These are phyloP conservation scores for Kryptolebias marmoratus DNA, from an alignment of 2,113 vertebrate species.

Conservation along the genomic window DNA sequence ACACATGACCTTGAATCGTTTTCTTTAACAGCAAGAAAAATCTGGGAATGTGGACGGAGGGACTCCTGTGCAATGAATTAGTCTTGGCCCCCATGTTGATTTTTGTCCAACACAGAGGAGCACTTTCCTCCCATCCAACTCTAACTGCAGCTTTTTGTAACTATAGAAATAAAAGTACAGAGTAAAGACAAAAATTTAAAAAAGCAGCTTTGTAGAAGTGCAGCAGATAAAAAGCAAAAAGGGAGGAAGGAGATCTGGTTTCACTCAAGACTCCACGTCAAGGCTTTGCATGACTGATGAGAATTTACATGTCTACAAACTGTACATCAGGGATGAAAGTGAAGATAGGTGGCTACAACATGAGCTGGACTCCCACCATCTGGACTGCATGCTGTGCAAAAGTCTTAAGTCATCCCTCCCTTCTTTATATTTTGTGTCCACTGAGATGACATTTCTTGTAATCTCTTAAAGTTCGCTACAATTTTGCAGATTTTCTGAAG, in stretches of 20 bases:
- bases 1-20: too few relatives aligned
- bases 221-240: neutral
- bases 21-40: too few relatives aligned
- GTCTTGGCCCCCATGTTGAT: neutral
- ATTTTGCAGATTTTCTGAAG: too few relatives aligned
- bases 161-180: neutral
- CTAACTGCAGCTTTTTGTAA: neutral
- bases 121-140: too few relatives aligned
- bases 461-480: too few relatives aligned
- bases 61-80: too few relatives aligned
- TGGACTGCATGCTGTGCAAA: neutral
- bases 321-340: neutral
- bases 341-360: neutral
- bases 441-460: too few relatives aligned
- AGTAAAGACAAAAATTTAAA: neutral
- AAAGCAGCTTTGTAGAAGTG: neutral
- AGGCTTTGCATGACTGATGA: neutral
- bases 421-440: too few relatives aligned
- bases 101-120: neutral
- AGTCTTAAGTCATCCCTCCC: neutral
- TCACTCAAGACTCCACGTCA: conserved; percentile 13
- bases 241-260: neutral
- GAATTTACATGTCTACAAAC: conserved; percentile 14
- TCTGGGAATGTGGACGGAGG: too few relatives aligned
- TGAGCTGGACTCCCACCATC: conserved; percentile 8